Percentiles rank a stretch among this genome's conserved stretches.
These are phyloP conservation scores for Pseudomyrmex flavicornis DNA, from an alignment of 1,140 invertebrate species.

Conservation along the genomic window DNA sequence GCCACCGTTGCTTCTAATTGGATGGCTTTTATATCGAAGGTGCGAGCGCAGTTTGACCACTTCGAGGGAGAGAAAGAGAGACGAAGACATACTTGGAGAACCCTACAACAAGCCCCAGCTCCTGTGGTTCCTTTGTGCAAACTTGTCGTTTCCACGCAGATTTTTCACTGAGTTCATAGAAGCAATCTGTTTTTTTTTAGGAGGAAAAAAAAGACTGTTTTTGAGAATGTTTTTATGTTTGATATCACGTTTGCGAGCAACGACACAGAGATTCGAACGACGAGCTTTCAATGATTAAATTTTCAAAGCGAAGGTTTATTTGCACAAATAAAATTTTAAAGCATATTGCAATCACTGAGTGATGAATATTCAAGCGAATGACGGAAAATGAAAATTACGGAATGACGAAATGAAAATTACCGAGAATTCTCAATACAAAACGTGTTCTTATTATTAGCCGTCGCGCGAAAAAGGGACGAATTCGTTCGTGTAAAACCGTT, in stretches of 20 bases:
- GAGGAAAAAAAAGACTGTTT: background rate
- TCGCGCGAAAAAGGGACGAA: background rate
- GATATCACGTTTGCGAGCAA: background rate
- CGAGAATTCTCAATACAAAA: background rate
- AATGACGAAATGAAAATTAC: background rate
- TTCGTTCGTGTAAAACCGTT: conserved; percentile 12
- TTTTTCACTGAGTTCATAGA: background rate
- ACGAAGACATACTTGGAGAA: too few relatives aligned
- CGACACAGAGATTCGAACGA: background rate
- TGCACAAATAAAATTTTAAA: too few relatives aligned
- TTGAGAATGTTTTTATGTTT: background rate
- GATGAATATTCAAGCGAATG: too few relatives aligned
- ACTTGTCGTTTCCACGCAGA: background rate
- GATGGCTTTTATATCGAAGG: conserved; percentile 14
- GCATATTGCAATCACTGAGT: too few relatives aligned
- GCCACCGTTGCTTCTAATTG: conserved; percentile 26
- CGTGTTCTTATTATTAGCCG: background rate
- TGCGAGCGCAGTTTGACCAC: background rate
- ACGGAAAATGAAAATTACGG: background rate
- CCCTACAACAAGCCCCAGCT: too few relatives aligned
- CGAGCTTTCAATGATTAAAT: too few relatives aligned
- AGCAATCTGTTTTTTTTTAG: background rate
- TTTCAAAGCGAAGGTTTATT: too few relatives aligned
- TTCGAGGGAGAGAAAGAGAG: background rate
- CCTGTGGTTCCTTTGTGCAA: background rate